phyloP scores from a whole-genome alignment of 2,113 vertebrate genomes.

The Oryzias curvinotus region DNA sequence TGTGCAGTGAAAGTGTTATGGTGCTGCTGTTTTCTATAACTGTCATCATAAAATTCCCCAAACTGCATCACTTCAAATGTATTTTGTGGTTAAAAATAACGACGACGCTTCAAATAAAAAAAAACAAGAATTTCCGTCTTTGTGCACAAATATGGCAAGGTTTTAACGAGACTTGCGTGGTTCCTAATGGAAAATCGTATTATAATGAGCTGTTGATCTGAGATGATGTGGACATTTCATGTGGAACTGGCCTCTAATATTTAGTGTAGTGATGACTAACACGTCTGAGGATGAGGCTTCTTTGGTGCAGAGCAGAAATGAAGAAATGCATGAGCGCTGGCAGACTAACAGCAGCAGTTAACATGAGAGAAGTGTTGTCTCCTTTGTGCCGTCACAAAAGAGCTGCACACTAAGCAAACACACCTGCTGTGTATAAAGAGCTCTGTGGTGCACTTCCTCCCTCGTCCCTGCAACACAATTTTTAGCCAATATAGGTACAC shows the following conservation, averaged over 20 bases:
- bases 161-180: too few relatives aligned
- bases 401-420: conserved; percentile 34
- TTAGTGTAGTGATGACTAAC: conserved; percentile 8
- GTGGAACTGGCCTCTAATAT: not conserved
- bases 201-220: not conserved
- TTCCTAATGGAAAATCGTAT: too few relatives aligned
- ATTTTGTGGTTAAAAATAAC: not conserved
- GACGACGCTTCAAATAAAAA: not conserved
- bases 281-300: not conserved
- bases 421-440: conserved; percentile 43
- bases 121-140: not conserved
- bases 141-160: too few relatives aligned
- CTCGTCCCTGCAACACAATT: not conserved
- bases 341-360: conserved; percentile 9
- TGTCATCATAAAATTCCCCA: conserved; percentile 6
- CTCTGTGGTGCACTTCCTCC: not conserved
- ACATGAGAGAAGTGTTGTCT: conserved; percentile 11
- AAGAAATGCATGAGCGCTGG: conserved; percentile 6
- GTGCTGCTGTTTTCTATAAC: not conserved
- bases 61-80: not conserved
- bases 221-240: conserved; percentile 16
- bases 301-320: not conserved
- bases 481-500: not conserved
- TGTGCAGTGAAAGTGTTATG: not conserved
- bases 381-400: conserved; percentile 21